phyloP scores from a whole-genome alignment of 2,113 vertebrate species.

The Pandion haliaetus region DNA sequence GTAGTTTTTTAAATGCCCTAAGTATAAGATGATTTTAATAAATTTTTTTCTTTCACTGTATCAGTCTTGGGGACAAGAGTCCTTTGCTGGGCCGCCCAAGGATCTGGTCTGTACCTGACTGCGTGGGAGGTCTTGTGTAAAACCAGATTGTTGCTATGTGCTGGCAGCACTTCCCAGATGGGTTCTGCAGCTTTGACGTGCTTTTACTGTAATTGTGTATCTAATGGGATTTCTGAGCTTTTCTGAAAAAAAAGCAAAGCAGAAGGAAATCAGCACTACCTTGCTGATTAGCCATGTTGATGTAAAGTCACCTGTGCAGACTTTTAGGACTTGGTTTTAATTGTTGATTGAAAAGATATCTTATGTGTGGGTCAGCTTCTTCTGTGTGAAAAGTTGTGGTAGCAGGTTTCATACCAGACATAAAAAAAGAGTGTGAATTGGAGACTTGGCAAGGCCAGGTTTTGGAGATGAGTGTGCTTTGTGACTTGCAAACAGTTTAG shows the following conservation, averaged over 20 bases:
- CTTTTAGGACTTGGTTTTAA: neutral
- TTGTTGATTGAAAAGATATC: neutral
- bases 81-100: neutral
- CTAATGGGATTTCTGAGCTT: neutral
- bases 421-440: neutral
- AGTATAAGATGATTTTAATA: fast-evolving
- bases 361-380: neutral
- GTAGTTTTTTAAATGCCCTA: neutral
- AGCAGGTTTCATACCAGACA: neutral
- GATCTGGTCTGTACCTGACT: neutral
- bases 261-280: neutral
- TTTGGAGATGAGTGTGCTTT: neutral
- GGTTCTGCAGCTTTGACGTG: neutral
- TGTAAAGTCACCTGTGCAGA: neutral
- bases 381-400: no score
- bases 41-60: neutral
- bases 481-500: neutral
- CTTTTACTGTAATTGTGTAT: neutral
- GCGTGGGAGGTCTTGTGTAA: fast-evolving
- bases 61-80: neutral
- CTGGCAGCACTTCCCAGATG: neutral
- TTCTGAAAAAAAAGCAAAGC: neutral
- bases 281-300: neutral
- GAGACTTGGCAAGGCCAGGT: neutral
- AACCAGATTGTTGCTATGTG: neutral